Base-by-base conservation (phyloP, 2,797 vertebrate genomes). In the Syncerus caffer region DNA sequence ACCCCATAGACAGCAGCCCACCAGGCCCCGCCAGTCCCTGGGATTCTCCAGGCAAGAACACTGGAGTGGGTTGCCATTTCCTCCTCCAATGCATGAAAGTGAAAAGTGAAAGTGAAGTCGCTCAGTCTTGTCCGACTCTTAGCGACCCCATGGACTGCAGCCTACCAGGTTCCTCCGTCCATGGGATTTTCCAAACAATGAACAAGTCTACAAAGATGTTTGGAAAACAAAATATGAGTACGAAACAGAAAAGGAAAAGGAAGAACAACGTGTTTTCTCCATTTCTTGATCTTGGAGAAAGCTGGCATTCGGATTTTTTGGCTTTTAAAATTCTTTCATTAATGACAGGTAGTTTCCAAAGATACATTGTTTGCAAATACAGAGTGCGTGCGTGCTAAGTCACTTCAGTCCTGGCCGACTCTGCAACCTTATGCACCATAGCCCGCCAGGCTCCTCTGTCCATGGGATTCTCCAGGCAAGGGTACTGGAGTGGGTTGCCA, bases 251-350 rank as follows among this genome's bases (percentile, higher is more conserved):
- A 16, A 92, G 45, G 31, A 64, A 90, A 90, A 92, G 25, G 58
- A 57, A 78, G 6, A 58, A 19, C 31, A 55, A 10, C 0, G 2
- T 53, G 27, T 55, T 82, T 88, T 55, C 55, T 92, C 85, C 71
- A 62, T 55, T 88, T 90, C 29, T 62, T 92, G 51, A 90, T 90
- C 27, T 55, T 76, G 42, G 82, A 91, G 76, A 92, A 87, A 96
- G 51, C 7, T 67, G 42, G 14, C 58, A 42, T 11, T 47, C 21
- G 45, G 38, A 80, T 15, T 6, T 51, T 85, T 71, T n/a, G 50
- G 23, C 17, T 92, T 86, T 85, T 78, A 84, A 95, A 90, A 71
- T 89, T 96, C 53, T 93, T 89, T 96, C 87, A 34, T 82, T 88
- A 90, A 88, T 64, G 76, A 64, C 34, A 62, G 34, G 2, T 51